Conservation (phyloP, 2,797 vertebrate genomes). For the Acrocephalus scirpaceus region DNA sequence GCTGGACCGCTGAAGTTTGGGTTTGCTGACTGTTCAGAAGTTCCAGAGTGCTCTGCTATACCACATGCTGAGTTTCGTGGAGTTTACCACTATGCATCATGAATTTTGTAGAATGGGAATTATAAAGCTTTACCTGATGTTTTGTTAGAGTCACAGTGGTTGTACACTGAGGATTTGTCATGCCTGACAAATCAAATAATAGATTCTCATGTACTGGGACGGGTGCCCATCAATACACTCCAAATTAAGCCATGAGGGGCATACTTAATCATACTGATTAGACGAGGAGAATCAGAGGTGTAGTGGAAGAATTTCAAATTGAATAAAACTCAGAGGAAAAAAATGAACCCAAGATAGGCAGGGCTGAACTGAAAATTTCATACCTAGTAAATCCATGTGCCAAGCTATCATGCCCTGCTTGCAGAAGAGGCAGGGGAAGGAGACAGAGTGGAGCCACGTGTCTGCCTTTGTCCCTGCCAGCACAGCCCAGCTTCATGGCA, state of each 20-base stretch:
- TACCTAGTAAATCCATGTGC: not conserved
- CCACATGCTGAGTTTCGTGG: not conserved
- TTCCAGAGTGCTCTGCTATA: not conserved
- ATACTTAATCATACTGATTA: not conserved
- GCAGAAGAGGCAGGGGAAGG: not conserved
- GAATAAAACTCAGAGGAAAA: not conserved
- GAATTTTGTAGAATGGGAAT: not conserved
- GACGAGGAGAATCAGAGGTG: not conserved
- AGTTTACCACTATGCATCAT: not conserved
- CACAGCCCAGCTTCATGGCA: not conserved
- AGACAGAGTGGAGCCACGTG: rapidly evolving
- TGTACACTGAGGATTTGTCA: not conserved
- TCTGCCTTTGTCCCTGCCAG: not conserved
- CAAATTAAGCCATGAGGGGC: not conserved
- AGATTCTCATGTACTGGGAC: not conserved
- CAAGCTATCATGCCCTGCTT: not conserved
- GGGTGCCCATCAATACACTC: not conserved
- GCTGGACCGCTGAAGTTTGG: not conserved
- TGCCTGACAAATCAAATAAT: slow-evolving; percentile 4
- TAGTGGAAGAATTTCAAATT: not conserved
- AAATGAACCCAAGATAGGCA: rapidly evolving
- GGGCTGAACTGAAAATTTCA: not conserved
- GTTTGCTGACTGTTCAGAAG: not conserved
- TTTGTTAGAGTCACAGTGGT: not conserved
- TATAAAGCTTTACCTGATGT: not conserved